Conservation (phyloP, 2,113 vertebrate species). For the Sinocyclocheilus maitianheensis region DNA sequence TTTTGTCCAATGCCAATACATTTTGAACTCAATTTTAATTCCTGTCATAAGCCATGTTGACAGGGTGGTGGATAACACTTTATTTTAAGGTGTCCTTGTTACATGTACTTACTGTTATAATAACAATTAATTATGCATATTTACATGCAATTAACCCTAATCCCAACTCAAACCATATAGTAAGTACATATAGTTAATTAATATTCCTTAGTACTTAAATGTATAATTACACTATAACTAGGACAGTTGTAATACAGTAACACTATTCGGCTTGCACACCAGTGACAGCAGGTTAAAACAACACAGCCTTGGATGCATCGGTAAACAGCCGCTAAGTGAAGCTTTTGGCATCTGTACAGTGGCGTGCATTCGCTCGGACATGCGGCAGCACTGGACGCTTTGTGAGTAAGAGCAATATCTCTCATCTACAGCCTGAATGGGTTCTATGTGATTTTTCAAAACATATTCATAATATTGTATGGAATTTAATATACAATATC, state of each 20-base stretch:
- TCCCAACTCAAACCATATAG: too few relatives aligned
- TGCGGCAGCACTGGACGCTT: neutral
- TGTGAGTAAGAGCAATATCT: neutral
- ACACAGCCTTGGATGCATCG: neutral
- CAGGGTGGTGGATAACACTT: too few relatives aligned
- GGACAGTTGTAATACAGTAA: neutral
- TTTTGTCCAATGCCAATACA: neutral
- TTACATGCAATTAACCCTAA: too few relatives aligned
- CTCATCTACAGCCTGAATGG: neutral
- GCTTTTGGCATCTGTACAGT: neutral
- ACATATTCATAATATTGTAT: neutral
- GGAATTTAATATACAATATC: neutral
- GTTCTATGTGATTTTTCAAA: neutral
- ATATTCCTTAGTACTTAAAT: too few relatives aligned
- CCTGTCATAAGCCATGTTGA: too few relatives aligned
- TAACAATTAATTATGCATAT: too few relatives aligned
- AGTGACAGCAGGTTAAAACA: neutral
- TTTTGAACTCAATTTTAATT: too few relatives aligned
- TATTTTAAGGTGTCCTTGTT: too few relatives aligned
- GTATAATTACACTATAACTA: too few relatives aligned
- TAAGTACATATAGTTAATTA: too few relatives aligned
- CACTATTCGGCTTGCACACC: neutral
- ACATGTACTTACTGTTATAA: too few relatives aligned
- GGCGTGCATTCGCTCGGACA: neutral
- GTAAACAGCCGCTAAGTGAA: neutral